Percentiles rank a stretch among this genome's conserved stretches.
Evolutionary conservation across 2,888 invertebrate genomes (phyloP).

Genomic region (Mimachlamys varia): DNA sequence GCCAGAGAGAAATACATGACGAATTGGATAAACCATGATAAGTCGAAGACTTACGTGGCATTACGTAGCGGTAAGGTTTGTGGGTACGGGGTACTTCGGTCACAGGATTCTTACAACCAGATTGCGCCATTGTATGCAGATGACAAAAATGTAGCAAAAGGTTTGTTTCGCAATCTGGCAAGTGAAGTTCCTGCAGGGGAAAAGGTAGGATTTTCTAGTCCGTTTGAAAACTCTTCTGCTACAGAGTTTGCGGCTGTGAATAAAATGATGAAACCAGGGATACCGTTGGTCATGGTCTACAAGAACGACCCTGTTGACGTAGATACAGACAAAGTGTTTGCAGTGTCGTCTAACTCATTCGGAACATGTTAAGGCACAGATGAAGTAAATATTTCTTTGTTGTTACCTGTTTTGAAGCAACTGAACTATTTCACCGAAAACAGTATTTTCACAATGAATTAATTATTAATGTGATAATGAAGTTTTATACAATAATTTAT

Average conservation of each 20-base stretch:
- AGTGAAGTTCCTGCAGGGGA: not conserved
- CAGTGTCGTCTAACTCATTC: not conserved
- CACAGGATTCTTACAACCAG: not conserved
- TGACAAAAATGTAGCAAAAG: not conserved
- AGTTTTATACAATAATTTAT: too few species aligned
- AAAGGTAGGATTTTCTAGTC: not conserved
- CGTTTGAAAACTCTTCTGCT: not conserved
- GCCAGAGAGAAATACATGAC: not conserved
- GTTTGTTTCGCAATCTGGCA: not conserved
- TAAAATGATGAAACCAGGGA: constrained; percentile 11
- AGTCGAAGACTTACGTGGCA: not conserved
- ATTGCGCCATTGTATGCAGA: not conserved
- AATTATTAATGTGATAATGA: too few species aligned
- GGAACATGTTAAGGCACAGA: not conserved
- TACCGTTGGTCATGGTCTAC: not conserved
- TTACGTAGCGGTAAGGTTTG: not conserved
- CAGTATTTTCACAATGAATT: too few species aligned
- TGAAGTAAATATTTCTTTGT: too few species aligned
- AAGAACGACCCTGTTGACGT: not conserved
- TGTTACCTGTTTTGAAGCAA: too few species aligned
- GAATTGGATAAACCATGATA: not conserved
- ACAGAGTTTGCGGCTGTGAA: not conserved
- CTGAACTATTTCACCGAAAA: too few species aligned
- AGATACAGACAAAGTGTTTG: not conserved
- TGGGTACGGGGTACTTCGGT: not conserved